Evolutionary conservation across 2,113 vertebrate genomes (phyloP).

Genomic region (Cygnus atratus): DNA sequence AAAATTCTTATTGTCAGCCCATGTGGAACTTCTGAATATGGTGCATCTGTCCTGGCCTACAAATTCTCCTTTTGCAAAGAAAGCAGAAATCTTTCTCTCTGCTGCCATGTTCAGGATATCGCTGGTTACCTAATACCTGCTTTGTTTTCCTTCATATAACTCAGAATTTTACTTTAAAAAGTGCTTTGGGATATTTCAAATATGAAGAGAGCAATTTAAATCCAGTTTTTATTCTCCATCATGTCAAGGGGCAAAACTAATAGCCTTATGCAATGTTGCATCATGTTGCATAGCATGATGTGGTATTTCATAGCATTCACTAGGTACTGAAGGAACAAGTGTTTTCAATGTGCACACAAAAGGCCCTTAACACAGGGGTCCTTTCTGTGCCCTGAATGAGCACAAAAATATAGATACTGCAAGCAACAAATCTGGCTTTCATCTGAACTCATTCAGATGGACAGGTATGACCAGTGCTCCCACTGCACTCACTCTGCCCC

Average conservation of each 20-base stretch:
- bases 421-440: background rate
- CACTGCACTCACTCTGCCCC: background rate
- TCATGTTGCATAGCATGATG: background rate
- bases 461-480: background rate
- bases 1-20: background rate
- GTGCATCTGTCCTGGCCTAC: background rate
- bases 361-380: background rate
- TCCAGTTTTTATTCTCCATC: constrained; percentile 27
- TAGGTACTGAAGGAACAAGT: background rate
- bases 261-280: constrained; percentile 20
- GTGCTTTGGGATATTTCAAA: background rate
- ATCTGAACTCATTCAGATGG: background rate
- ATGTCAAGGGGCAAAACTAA: constrained; percentile 22
- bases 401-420: background rate
- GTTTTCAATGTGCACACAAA: background rate
- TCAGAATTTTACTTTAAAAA: constrained; percentile 13
- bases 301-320: background rate
- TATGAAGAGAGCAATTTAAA: constrained; percentile 15
- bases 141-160: background rate
- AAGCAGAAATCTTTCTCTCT: background rate
- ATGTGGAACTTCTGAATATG: background rate
- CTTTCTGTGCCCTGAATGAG: background rate
- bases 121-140: background rate
- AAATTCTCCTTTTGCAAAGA: background rate
- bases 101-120: background rate